phyloP scores from a whole-genome alignment of 2,797 vertebrate genomes.

The Thalassophryne amazonica region DNA sequence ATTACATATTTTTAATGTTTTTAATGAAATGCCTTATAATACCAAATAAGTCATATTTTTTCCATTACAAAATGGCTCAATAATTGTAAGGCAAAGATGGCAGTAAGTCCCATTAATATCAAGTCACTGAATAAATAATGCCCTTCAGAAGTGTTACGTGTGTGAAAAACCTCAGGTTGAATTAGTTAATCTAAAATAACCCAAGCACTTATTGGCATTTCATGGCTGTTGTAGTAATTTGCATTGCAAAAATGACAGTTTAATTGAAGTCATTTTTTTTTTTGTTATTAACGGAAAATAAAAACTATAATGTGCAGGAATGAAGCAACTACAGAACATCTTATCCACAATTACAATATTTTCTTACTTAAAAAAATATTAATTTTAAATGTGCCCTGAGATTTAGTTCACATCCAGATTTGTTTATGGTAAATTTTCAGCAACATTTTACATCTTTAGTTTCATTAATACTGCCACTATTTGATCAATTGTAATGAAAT shows the following conservation, averaged over 20 bases:
- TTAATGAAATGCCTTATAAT: neutral
- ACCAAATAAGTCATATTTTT: too few relatives aligned
- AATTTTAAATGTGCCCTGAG: too few relatives aligned
- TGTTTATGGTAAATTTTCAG: too few relatives aligned
- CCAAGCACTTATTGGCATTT: too few relatives aligned
- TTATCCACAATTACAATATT: neutral
- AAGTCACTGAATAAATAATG: constrained; percentile 13
- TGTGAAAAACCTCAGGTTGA: too few relatives aligned
- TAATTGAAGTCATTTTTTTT: neutral
- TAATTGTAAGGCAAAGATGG: constrained; percentile 6
- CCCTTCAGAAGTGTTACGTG: constrained; percentile 9
- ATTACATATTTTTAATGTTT: too few relatives aligned
- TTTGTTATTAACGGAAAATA: neutral
- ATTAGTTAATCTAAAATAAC: too few relatives aligned
- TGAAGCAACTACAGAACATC: neutral
- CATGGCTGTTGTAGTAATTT: constrained; percentile 18
- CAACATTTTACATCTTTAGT: too few relatives aligned
- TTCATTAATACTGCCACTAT: too few relatives aligned
- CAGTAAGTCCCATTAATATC: neutral
- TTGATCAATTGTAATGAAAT: too few relatives aligned
- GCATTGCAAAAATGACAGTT: constrained; percentile 18
- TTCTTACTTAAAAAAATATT: constrained; percentile 8
- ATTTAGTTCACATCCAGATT: too few relatives aligned
- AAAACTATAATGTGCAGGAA: constrained; percentile 3
- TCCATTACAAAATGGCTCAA: neutral